Evolutionary conservation across 92 coral and sea anemone genomes (phyloP).

Genomic region (Hydrozoanthus gracilis): DNA sequence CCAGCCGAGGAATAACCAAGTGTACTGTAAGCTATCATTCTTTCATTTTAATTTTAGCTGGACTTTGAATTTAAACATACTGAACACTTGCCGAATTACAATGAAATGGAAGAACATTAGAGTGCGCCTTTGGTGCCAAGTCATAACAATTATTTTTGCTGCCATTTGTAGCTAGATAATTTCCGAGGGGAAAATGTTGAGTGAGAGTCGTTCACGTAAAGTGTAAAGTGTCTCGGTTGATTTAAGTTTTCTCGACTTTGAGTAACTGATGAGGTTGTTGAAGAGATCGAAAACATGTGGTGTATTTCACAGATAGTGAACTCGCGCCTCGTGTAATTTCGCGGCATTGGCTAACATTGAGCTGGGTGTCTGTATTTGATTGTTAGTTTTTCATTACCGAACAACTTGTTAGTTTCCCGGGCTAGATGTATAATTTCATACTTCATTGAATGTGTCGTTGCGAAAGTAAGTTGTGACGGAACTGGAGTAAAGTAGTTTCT

Average conservation of each 20-base stretch:
- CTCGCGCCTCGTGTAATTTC: constrained; percentile 30
- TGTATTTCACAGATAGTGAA: constrained; percentile 30
- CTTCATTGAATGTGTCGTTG: constrained; percentile 32
- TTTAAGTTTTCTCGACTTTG: constrained; percentile 26
- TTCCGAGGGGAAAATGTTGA: constrained; percentile 14
- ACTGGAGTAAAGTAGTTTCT: constrained; percentile 55
- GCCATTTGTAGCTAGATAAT: constrained; percentile 21
- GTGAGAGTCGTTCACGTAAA: constrained; percentile 1
- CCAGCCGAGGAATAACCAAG: constrained; percentile 73
- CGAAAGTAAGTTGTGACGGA: constrained; percentile 38
- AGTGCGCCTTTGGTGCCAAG: constrained; percentile 45
- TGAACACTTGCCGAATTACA: constrained; percentile 30
- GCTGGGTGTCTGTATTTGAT: constrained; percentile 9
- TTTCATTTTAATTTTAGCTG: constrained; percentile 49
- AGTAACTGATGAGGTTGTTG: constrained; percentile 36
- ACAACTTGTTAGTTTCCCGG: constrained; percentile 1
- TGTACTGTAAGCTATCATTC: constrained; percentile 63
- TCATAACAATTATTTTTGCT: constrained; percentile 41
- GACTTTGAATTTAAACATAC: constrained; percentile 33
- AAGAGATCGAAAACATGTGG: constrained; percentile 45
- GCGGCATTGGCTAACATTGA: constrained; percentile 4
- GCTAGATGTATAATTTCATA: constrained; percentile 43
- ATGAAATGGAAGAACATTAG: constrained; percentile 41
- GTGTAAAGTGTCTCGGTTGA: constrained; percentile 19
- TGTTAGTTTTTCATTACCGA: constrained; percentile 12